Percentiles rank a stretch among this genome's conserved stretches.
These are phyloP conservation scores for Helogale parvula DNA, from an alignment of 2,113 vertebrate species.

Conservation along the genomic window DNA sequence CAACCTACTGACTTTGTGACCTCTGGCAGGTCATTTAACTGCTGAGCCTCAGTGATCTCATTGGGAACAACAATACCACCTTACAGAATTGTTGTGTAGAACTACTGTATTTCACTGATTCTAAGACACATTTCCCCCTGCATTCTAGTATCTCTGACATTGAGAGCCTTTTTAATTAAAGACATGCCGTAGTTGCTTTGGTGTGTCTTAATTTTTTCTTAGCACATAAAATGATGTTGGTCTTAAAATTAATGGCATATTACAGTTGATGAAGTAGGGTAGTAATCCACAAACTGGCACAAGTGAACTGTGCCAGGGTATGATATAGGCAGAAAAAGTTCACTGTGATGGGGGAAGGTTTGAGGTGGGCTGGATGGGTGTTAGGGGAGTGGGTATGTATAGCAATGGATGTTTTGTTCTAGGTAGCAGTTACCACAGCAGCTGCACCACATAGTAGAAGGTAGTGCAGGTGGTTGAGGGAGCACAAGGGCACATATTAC, in stretches of 20 bases:
- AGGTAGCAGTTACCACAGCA: neutral
- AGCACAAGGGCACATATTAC: neutral
- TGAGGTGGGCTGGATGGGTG: neutral
- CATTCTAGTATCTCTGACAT: conserved; percentile 2
- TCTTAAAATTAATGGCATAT: neutral
- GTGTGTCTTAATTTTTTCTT: neutral
- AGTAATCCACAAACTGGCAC: neutral
- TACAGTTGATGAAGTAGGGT: neutral
- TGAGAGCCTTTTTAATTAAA: neutral
- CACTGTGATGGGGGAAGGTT: neutral
- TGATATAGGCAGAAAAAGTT: neutral
- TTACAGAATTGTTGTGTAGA: neutral
- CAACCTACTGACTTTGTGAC: neutral
- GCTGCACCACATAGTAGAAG: neutral
- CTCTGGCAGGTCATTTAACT: neutral
- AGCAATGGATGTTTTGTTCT: neutral
- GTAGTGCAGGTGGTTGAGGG: neutral
- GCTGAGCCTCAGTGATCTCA: neutral
- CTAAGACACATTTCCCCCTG: neutral
- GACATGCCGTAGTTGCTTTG: neutral
- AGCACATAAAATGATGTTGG: neutral
- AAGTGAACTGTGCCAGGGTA: neutral
- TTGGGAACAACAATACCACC: neutral
- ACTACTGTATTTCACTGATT: neutral
- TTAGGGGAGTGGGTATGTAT: neutral